Base-by-base conservation (phyloP, 2,888 invertebrate species). In the Oxycera nigricornis region DNA sequence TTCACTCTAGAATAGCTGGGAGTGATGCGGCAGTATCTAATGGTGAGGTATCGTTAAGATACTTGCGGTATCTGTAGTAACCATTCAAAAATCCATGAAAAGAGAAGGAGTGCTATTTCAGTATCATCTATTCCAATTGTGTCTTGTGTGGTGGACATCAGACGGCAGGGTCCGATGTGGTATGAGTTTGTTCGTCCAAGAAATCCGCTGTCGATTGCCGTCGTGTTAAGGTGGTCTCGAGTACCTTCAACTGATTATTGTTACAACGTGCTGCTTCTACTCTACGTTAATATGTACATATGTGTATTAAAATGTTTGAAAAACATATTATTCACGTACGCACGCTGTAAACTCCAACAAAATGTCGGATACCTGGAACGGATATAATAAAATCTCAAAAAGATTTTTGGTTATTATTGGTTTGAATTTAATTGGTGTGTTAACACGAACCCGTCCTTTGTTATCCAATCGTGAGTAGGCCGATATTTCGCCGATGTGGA, bases 381-480 rank as follows among this genome's bases (percentile, higher is more conserved):
- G 65, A 67, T 67, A 46, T 39, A 68, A 35, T 46, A 68, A 68
- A 46, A 28, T 50, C 50, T 28, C 22, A 50, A 68, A 68, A 17
- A 20, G 46, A 28, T 17, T n/a, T 17, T 28, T 50, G n/a, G 17
- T 46, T 46, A 68, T 28, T 68, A 28, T 28, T 50, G 35, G 67
- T 46, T 41, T 67, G 39, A 46, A 67, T 67, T 67, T 67, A 28
- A 41, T 59, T 28, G 4, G 59, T 28, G 4, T 7, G 17, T 59
- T 59, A 59, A 28, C 30, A 26, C 17, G 50, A n/a, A 59, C 14
- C 11, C 22, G 22, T 20, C 55, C 24, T 55, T 55, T 55, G 22
- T 55, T n/a, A 24, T n/a, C 55, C 9, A 24, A 28, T 59, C 30
- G 59, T 59, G 59, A 59, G 26, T 20, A 20, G 39, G 50, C 20